Evolutionary conservation across 2,113 vertebrate genomes (phyloP), one percentile per base, ranked within the genome.

Genomic region (Otocyon megalotis): DNA sequence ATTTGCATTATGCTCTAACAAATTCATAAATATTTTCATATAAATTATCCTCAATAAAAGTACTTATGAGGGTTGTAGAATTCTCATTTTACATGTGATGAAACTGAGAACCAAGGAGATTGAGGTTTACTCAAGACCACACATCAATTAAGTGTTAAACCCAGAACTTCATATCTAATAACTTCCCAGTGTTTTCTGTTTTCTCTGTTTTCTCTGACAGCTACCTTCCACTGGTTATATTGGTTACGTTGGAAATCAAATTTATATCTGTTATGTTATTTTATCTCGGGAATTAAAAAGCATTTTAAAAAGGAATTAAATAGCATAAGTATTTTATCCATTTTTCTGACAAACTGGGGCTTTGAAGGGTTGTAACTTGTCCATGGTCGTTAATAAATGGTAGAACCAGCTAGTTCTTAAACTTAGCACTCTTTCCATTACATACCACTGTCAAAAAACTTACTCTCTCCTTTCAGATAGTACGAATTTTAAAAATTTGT

Each of bases 1-100:
- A 60, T 86, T 87, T 82, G 19, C 71, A 72, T 43, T 72, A 11
- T 84, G 37, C 22, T 94, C 85, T 88, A 77, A 77, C 28, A 93
- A 84, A 69, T 91, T 92, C 58, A 65, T 37, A 81, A 80, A 72
- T 82, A 67, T 65, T 84, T 94, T 92, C n/a, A 71, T 83, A 32
- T 79, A 96, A 84, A 77, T 93, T 92, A 50, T 69, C 37, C 32
- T 85, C 35, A 90, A 90, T 63, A 74, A 65, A 92, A 93, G 72
- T 93, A 53, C 19, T 60, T 95, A 50, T 53, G 56, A 90, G 37
- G 14, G 30, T 72, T 71, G 84, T 72, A 82, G 71, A 3, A 80
- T 60, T 92, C 60, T 89, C 63, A 86, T 82, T 91, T 87, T 81
- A 37, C 11, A 93, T 74, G 19, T 74, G 24, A 85, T 93, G 60